Conservation (phyloP, 2,888 invertebrate species). For the Strigamia maritima region DNA sequence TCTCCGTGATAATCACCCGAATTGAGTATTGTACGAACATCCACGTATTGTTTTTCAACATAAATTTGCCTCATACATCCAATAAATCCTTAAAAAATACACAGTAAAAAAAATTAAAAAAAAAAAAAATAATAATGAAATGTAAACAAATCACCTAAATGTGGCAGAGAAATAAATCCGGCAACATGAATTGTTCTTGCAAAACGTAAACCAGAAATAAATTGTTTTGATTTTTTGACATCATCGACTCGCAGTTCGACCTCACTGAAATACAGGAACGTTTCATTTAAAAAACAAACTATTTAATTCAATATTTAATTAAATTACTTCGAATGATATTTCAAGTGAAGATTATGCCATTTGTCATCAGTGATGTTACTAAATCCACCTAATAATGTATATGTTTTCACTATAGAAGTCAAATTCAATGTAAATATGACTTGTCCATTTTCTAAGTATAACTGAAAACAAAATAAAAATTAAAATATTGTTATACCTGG, state of each 20-base stretch:
- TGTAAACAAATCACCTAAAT: not conserved
- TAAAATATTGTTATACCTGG: no score
- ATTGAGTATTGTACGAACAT: constrained; percentile 50
- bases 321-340: constrained; percentile 42
- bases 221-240: not conserved
- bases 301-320: not conserved
- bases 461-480: not conserved
- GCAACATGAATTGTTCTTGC: not conserved
- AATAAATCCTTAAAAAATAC: constrained; percentile 54
- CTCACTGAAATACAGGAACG: not conserved
- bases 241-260: not conserved
- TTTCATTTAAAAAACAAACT: not conserved
- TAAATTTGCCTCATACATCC: constrained; percentile 52
- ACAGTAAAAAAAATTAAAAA: constrained; percentile 26
- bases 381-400: not conserved
- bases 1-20: constrained; percentile 61
- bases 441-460: not conserved
- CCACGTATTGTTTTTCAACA: constrained; percentile 48
- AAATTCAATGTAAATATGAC: not conserved
- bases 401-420: not conserved
- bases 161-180: not conserved
- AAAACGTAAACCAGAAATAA: not conserved
- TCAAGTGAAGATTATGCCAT: constrained; percentile 44
- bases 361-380: constrained; percentile 41
- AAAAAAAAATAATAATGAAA: not conserved